Percentiles rank a stretch among this genome's conserved stretches.
These are phyloP conservation scores for Polyommatus iphigenia DNA, from an alignment of 2,888 invertebrate genomes.

Conservation along the genomic window DNA sequence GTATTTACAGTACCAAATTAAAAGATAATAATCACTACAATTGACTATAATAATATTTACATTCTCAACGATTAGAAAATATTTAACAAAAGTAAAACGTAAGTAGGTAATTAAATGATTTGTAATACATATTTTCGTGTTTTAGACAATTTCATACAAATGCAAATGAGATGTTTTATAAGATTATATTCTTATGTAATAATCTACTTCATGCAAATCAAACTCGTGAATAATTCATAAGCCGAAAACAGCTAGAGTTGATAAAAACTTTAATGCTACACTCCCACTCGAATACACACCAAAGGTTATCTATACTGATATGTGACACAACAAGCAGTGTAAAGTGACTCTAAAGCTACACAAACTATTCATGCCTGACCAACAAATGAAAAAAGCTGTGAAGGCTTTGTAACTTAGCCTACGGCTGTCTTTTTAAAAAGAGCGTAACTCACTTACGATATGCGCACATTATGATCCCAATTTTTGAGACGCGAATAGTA, in stretches of 20 bases:
- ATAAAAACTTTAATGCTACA: slow-evolving; percentile 19
- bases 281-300: slow-evolving; percentile 3
- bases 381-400: slow-evolving; percentile 29
- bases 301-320: slow-evolving; percentile 25
- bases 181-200: neutral
- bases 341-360: neutral
- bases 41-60: neutral
- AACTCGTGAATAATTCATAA: slow-evolving; percentile 19
- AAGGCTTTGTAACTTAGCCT: neutral
- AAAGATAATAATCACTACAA: neutral
- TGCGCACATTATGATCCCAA: neutral
- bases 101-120: neutral
- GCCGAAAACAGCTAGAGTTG: slow-evolving; percentile 29
- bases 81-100: neutral
- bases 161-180: neutral
- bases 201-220: slow-evolving; percentile 20
- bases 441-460: neutral
- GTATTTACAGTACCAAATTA: neutral
- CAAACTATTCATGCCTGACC: slow-evolving; percentile 12
- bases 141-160: neutral
- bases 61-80: neutral
- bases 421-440: neutral
- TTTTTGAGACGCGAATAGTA: no score
- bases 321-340: slow-evolving; percentile 10
- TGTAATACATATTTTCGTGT: neutral